phyloP scores from a whole-genome alignment of 2,888 invertebrate species.

The Atherix ibis region DNA sequence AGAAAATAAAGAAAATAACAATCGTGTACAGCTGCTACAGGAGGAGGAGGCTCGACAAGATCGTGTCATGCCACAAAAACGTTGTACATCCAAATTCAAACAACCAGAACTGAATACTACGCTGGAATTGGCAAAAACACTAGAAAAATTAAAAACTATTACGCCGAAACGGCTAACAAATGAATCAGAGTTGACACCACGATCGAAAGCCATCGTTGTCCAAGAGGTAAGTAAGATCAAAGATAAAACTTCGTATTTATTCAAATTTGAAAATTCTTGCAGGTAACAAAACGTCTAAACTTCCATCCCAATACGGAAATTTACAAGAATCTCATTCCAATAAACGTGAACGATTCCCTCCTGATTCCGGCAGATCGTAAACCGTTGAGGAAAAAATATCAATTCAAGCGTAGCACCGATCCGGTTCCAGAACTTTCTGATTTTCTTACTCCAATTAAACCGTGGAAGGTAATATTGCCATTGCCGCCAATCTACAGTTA shows the following conservation, averaged over 20 bases:
- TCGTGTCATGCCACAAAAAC: constrained; percentile 1
- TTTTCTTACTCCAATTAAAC: constrained; percentile 17
- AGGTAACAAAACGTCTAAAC: constrained; percentile 24
- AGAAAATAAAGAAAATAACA: background rate
- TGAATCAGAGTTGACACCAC: constrained; percentile 13
- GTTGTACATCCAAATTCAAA: constrained; percentile 10
- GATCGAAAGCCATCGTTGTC: constrained; percentile 16
- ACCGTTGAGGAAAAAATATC: constrained; percentile 12
- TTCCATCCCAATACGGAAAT: constrained; percentile 16
- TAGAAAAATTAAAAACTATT: constrained; percentile 11
- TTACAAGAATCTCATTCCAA: constrained; percentile 20
- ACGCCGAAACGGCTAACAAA: background rate
- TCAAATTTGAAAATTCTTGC: no score
- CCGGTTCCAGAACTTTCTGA: constrained; percentile 19
- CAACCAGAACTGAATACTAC: constrained; percentile 18
- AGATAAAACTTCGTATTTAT: no score
- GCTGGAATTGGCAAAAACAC: constrained; percentile 14
- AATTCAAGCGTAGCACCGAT: constrained; percentile 8
- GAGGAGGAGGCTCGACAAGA: no score
- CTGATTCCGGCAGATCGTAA: constrained; percentile 12
- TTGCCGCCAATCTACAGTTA: no score
- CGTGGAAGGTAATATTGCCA: constrained; percentile 13
- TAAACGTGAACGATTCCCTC: constrained; percentile 22
- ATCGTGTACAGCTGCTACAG: background rate
- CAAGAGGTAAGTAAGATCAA: constrained; percentile 16